Percentiles rank a stretch among this genome's conserved stretches.
Evolutionary conservation across 1,140 invertebrate genomes (phyloP).

Genomic region (Metaphire vulgaris): DNA sequence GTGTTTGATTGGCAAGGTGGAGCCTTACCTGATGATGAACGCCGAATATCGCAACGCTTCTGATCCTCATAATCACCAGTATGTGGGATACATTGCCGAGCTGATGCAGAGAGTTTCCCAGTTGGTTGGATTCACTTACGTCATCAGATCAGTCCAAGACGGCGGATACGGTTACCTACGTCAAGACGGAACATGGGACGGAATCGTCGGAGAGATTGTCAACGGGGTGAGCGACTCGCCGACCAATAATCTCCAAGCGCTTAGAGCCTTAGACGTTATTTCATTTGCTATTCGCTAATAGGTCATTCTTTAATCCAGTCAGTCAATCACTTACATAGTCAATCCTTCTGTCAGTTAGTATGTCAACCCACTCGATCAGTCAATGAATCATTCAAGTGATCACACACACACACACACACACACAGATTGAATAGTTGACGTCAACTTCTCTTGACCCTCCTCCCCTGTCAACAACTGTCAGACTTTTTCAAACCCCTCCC

Average conservation of each 20-base stretch:
- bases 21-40: constrained; percentile 27
- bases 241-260: neutral
- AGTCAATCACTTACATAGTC: neutral
- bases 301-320: neutral
- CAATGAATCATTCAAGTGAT: too few species aligned
- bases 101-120: neutral
- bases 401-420: too few species aligned
- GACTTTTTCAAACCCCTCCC: too few species aligned
- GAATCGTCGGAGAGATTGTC: constrained; percentile 6
- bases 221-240: neutral
- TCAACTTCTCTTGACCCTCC: too few species aligned
- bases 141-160: constrained; percentile 3
- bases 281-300: too few species aligned
- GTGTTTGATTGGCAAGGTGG: constrained; percentile 12
- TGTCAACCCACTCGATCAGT: too few species aligned
- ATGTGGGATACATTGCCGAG: neutral
- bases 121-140: neutral
- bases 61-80: neutral
- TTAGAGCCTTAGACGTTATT: too few species aligned
- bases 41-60: constrained; percentile 14
- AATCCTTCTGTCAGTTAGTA: neutral
- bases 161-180: constrained; percentile 1
- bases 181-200: constrained; percentile 8
- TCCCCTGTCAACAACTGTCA: too few species aligned
- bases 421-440: too few species aligned